Base-by-base conservation (phyloP, 2,113 vertebrate species). In the Antennarius striatus region DNA sequence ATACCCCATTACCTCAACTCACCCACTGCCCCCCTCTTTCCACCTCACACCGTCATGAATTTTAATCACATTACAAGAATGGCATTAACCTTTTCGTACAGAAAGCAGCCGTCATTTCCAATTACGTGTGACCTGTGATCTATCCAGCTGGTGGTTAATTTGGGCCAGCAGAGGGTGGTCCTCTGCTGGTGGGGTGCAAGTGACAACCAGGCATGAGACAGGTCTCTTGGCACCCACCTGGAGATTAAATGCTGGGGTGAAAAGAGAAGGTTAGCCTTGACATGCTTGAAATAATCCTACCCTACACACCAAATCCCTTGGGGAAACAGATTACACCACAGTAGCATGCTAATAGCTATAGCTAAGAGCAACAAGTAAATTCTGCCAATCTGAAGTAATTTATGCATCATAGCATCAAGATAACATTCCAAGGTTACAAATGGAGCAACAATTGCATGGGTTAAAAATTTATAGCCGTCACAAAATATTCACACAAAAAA, bases 51-150 rank as follows among this genome's bases (percentile, higher is more conserved):
- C 4, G 2, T 74, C 66, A 75, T 76, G 82, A 77, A 90, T 88
- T 85, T 80, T 83, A 82, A 88, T 77, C 65, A 71, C 60, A 28
- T 73, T 65, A 80, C 79, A 81, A 64, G 77, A 68, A 43, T 84
- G 73, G 73, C 67, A 85, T 88, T 87, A 87, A 89, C 88, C 80
- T 89, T 87, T 83, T 36, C 15, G 15, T 77, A 68, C 67, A 61
- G 66, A 45, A 43, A 81, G 76, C 74, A 76, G 70, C 84, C 76
- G n/a, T 76, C 74, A 59, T 51, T 60, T 81, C 80, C 59, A 71
- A 66, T 86, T 64, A 81, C 73, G 74, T 81, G 84, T 81, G 81
- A 85, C 66, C 82, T 75, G 71, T 87, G 86, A 90, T 86, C 75
- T 60, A 56, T 74, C 53, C 66, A 40, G 71, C 45, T 5, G 16